Evolutionary conservation across 2,888 invertebrate species (phyloP), one percentile per base, ranked within the genome.

Genomic region (Euplexia lucipara): DNA sequence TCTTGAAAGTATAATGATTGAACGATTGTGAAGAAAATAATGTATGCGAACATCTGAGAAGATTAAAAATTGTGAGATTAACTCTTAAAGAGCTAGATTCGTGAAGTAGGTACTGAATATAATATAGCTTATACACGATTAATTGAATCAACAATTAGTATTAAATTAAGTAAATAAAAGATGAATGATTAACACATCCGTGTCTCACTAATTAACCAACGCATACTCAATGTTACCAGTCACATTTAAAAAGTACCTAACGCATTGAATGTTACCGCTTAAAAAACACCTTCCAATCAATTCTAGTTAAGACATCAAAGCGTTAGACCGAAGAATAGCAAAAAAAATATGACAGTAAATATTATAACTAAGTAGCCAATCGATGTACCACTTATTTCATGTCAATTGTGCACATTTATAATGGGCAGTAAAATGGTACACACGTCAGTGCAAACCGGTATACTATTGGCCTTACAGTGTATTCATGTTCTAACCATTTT

Each of bases 241-340:
- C 51, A 70, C 45, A 70, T 71, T 70, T 60, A 60, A 69, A 74
- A 74, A 78, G 66, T 64, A 56, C 5, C 2, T 63, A 57, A 78
- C 65, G 70, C 57, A 65, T 52, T 59, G 42, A 78, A 65, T 57
- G 34, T 65, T 58, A 75, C 72, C 65, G 64, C 47, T 74, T 75
- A 66, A 58, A 71, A 75, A 77, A 79, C 71, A 67, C 72, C 69
- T 66, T 53, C 48, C 59, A 54, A 64, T 53, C 57, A 64, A 70
- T 59, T 68, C 74, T 70, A 75, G 78, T 83, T 80, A 81, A 85
- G 82, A 83, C 81, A 84, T 86, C 86, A 83, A 83, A 70, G 71
- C 62, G 70, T 75, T 81, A 64, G 62, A 78, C 72, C 83, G 79
- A 67, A 51, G 63, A 79, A 65, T 76, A 3, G 45, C 67, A 78